Base-by-base conservation (phyloP, 2,888 invertebrate genomes). In the Nomada flava region DNA sequence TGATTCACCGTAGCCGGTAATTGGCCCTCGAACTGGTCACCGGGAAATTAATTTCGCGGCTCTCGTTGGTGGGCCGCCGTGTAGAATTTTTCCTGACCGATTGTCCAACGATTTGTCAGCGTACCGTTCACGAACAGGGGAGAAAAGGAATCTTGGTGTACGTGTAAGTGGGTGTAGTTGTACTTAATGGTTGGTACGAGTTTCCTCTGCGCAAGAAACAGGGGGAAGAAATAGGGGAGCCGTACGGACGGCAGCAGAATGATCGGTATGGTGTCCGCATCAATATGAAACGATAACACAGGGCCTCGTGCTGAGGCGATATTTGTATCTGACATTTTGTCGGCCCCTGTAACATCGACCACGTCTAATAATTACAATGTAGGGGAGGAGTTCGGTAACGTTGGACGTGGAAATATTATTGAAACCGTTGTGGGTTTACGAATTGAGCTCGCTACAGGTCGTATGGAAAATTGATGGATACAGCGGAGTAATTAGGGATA, bases 281-380 rank as follows among this genome's bases (percentile, higher is more conserved):
- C 78, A 85, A 82, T 75, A 69, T 73, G 75, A 64, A 77, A 86
- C 76, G 87, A 93, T 93, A 94, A 94, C 80, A 68, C 44, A 72
- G 63, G 57, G 63, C 11, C 72, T 72, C 78, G 80, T 72, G 80
- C 72, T 50, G 68, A n/a, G 72, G 47, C 55, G 63, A 72, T 80
- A 78, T 80, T 80, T 80, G 55, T 78, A 59, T 77, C 77, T 67
- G 77, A 71, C 64, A 69, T 79, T 79, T 76, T 63, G 75, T 75
- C 76, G 57, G 73, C 70, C 53, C 70, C 47, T 68, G 70, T 67
- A 53, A 70, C 77, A 44, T 72, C 52, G 15, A 68, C 20, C 18
- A 10, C 50, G 53, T 67, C 23, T 77, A 57, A 67, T 71, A 77
- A 80, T 80, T 71, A 67, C 67, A 59, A 63, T 20, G 42, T 13